Conservation (phyloP, 2,888 invertebrate genomes). For the Dendrolimus pini region DNA sequence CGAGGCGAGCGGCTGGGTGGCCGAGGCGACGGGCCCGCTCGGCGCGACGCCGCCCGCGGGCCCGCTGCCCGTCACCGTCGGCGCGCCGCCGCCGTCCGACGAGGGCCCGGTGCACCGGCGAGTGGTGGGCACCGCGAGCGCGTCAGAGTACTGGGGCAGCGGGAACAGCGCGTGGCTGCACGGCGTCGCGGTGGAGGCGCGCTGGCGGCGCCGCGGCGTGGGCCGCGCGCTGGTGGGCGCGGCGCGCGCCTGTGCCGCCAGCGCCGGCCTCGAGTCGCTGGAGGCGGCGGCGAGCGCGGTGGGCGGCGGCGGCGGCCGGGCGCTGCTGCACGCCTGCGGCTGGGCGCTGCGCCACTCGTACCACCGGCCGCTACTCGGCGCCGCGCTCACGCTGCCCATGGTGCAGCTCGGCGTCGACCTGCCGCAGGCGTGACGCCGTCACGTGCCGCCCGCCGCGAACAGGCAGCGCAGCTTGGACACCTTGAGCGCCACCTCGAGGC, state of each 20-base stretch:
- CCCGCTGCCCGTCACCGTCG: constrained; percentile 9
- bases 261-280: constrained; percentile 14
- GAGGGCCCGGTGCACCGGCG: constrained; percentile 7
- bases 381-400: constrained; percentile 39
- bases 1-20: constrained; percentile 71
- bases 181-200: constrained; percentile 22
- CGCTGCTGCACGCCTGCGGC: constrained; percentile 21
- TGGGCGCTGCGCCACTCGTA: constrained; percentile 36
- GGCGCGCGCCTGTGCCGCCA: constrained; percentile 10
- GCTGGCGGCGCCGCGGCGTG: constrained; percentile 21
- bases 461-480: constrained; percentile 13
- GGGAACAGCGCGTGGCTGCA: constrained; percentile 34
- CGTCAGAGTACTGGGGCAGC: constrained; percentile 29
- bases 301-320: constrained; percentile 17
- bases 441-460: constrained; percentile 1
- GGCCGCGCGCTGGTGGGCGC: constrained; percentile 24
- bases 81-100: not conserved
- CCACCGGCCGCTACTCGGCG: constrained; percentile 37
- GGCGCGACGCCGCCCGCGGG: constrained; percentile 9
- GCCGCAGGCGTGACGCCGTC: constrained; percentile 18
- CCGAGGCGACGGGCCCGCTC: constrained; percentile 30
- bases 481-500: constrained; percentile 8
- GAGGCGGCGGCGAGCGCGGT: constrained; percentile 20
- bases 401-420: constrained; percentile 26
- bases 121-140: constrained; percentile 40